Evolutionary conservation across 2,797 vertebrate species (phyloP).

Genomic region (Carapus acus): DNA sequence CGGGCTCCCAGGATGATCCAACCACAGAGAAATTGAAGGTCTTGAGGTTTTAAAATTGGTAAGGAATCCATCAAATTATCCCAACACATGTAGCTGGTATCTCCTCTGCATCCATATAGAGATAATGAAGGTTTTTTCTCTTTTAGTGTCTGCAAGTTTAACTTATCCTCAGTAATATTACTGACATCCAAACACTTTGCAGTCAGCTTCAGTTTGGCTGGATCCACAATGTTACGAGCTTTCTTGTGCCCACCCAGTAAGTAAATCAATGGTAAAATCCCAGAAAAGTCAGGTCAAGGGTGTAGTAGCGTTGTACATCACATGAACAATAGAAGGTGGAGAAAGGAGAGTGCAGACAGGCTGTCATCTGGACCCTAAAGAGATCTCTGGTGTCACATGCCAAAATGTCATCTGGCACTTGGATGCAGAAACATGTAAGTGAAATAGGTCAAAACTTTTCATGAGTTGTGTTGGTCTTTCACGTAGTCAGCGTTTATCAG

Average conservation of each 20-base stretch:
- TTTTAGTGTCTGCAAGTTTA: slow-evolving; percentile 2
- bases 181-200: slow-evolving; percentile 11
- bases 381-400: slow-evolving; percentile 2
- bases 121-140: slow-evolving; percentile 14
- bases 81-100: slow-evolving; percentile 4
- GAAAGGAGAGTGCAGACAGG: slow-evolving; percentile 26
- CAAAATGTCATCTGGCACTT: slow-evolving; percentile 12
- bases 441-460: too few relatives aligned
- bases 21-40: not conserved
- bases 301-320: slow-evolving; percentile 14
- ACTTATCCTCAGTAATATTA: slow-evolving; percentile 3
- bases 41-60: slow-evolving; percentile 5
- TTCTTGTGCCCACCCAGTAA: not conserved
- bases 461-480: too few relatives aligned
- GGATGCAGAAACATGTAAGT: too few relatives aligned
- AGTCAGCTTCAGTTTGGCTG: slow-evolving; percentile 22
- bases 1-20: slow-evolving; percentile 25
- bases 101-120: not conserved
- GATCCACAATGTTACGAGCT: slow-evolving; percentile 22
- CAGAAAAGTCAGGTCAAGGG: slow-evolving; percentile 40
- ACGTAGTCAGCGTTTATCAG: too few relatives aligned
- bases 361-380: slow-evolving; percentile 10
- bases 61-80: slow-evolving; percentile 19
- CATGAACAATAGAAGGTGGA: slow-evolving; percentile 21
- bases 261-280: slow-evolving; percentile 42